phyloP scores from a whole-genome alignment of 2,888 invertebrate genomes.

The Aphrophora alni region DNA sequence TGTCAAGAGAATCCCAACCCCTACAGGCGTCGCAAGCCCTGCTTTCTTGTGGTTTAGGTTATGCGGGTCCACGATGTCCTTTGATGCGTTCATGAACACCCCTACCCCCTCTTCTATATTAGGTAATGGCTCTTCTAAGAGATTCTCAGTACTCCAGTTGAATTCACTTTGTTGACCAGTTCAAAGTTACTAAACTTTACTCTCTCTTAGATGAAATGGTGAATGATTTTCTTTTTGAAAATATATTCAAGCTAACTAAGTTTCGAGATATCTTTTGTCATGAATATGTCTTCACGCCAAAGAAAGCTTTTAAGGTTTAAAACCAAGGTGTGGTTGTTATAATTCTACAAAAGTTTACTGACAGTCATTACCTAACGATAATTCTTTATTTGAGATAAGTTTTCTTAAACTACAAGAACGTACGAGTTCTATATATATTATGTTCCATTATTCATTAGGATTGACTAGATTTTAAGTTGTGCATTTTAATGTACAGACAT shows the following conservation, averaged over 20 bases:
- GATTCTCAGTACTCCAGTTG: background rate
- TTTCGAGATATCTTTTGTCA: background rate
- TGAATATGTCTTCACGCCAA: background rate
- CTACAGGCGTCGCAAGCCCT: background rate
- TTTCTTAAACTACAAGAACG: no score
- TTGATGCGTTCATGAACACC: background rate
- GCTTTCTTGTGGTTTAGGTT: background rate
- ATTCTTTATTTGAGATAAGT: no score
- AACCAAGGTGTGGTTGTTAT: no score
- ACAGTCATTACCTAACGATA: no score
- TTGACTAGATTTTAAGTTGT: no score
- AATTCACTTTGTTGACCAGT: background rate
- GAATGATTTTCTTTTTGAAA: background rate
- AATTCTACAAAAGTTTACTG: no score
- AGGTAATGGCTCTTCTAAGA: slow-evolving; percentile 1
- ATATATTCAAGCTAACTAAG: background rate
- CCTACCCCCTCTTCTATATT: background rate
- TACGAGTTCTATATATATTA: no score
- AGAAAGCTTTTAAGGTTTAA: background rate
- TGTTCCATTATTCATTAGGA: no score
- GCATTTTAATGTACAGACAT: no score
- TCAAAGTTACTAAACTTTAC: background rate
- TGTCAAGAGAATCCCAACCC: background rate
- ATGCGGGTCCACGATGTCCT: background rate
- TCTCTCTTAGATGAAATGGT: background rate